These are phyloP conservation scores for Tiliacea aurago DNA, from an alignment of 2,888 invertebrate species.

Conservation along the genomic window DNA sequence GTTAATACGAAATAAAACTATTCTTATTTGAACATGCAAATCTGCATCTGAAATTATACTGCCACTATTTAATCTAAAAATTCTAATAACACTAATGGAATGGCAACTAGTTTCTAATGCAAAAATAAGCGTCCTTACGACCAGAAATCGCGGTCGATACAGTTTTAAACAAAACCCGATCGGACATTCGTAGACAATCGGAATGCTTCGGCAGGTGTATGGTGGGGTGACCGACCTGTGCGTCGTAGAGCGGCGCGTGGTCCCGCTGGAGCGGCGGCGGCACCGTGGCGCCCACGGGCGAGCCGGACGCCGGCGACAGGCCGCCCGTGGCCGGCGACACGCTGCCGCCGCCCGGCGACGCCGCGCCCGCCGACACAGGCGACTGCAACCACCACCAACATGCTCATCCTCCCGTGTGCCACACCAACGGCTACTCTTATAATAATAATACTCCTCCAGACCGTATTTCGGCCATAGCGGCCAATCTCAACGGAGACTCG, in stretches of 20 bases:
- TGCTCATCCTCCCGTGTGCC: background rate
- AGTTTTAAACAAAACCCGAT: slow-evolving; percentile 19
- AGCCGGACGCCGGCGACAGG: slow-evolving; percentile 86
- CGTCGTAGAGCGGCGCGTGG: slow-evolving; percentile 78
- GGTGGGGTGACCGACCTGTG: slow-evolving; percentile 76
- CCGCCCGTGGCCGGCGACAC: slow-evolving; percentile 87
- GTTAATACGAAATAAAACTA: background rate
- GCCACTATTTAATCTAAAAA: slow-evolving; percentile 27
- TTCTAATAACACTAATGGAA: slow-evolving; percentile 38
- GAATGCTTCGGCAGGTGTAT: background rate
- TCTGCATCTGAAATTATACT: slow-evolving; percentile 24
- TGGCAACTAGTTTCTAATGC: slow-evolving; percentile 33
- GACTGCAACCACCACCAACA: slow-evolving; percentile 72
- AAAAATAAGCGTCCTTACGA: slow-evolving; percentile 39
- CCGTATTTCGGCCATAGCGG: no score
- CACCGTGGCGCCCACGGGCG: slow-evolving; percentile 86
- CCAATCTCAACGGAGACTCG: background rate
- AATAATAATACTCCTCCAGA: background rate
- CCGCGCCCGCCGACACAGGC: slow-evolving; percentile 85
- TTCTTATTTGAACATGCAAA: slow-evolving; percentile 27
- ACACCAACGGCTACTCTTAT: background rate
- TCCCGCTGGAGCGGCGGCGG: slow-evolving; percentile 70
- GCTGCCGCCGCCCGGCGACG: slow-evolving; percentile 85
- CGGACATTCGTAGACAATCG: slow-evolving; percentile 2
- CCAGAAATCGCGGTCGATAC: slow-evolving; percentile 1